phyloP scores from a whole-genome alignment of 1,140 invertebrate species.

The Orius laevigatus region DNA sequence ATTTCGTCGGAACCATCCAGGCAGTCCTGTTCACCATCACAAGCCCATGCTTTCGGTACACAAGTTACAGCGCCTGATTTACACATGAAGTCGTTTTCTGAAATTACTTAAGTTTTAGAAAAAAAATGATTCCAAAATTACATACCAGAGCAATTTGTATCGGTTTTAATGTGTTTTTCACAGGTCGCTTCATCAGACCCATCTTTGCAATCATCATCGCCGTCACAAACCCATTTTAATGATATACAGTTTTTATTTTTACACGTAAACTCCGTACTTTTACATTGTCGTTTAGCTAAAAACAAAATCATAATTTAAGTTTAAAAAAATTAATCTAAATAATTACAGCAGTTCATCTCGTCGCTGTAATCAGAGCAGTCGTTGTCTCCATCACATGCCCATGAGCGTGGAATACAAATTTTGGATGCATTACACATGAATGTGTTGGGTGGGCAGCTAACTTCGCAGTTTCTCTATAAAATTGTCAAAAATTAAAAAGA shows the following conservation, averaged over 20 bases:
- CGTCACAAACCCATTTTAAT: conserved; percentile 44
- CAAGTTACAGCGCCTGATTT: conserved; percentile 35
- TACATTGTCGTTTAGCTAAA: conserved; percentile 7
- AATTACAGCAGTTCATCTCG: conserved; percentile 42
- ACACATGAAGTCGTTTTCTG: conserved; percentile 49
- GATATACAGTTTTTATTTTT: conserved; percentile 47
- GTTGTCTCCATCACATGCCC: conserved; percentile 49
- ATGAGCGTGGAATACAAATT: conserved; percentile 39
- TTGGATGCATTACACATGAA: conserved; percentile 19
- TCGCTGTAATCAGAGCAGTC: conserved; percentile 54
- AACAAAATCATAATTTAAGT: conserved; percentile 20
- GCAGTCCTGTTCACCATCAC: conserved; percentile 56
- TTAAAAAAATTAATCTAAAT: conserved; percentile 2
- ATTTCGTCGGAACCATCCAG: conserved; percentile 51
- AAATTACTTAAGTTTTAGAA: background rate
- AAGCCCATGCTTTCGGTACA: conserved; percentile 41
- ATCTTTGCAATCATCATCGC: conserved; percentile 54
- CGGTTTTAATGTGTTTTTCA: background rate
- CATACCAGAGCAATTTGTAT: conserved; percentile 2
- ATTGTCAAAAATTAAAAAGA: background rate
- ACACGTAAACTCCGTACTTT: conserved; percentile 44
- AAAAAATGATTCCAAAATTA: background rate
- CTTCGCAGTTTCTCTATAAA: background rate
- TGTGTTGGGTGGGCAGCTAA: background rate
- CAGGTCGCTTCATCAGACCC: conserved; percentile 60